Conservation (phyloP, 92 coral and sea anemone species). For the Phymanthus crucifer region DNA sequence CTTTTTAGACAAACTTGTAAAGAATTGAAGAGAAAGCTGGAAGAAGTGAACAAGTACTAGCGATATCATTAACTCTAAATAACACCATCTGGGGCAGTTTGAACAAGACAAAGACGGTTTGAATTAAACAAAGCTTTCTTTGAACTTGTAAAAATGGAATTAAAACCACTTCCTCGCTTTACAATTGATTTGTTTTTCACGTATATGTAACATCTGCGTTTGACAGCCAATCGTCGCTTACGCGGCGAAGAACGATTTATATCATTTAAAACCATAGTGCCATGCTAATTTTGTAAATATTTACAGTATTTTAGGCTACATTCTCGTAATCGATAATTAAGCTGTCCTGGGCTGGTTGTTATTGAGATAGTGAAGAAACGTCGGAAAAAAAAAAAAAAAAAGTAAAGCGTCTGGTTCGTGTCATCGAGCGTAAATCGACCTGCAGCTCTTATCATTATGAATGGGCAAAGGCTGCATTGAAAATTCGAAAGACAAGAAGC, state of each 20-base stretch:
- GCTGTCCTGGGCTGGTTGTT: constrained; percentile 3
- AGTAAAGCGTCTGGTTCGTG: background rate
- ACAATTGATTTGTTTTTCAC: background rate
- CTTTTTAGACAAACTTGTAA: background rate
- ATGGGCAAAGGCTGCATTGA: background rate
- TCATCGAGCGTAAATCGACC: background rate
- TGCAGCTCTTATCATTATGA: background rate
- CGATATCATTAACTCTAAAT: background rate
- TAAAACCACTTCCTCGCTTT: constrained; percentile 6
- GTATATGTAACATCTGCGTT: constrained; percentile 3
- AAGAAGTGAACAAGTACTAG: background rate
- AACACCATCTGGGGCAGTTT: background rate
- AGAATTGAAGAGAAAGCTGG: background rate
- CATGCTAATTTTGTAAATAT: constrained; percentile 33
- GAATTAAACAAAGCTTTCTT: constrained; percentile 6
- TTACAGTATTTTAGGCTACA: constrained; percentile 10
- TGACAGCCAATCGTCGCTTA: background rate
- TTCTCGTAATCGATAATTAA: constrained; percentile 11
- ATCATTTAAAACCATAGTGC: constrained; percentile 12
- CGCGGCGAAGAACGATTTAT: background rate
- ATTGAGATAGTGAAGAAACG: background rate
- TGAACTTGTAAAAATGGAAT: background rate
- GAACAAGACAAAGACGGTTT: background rate
- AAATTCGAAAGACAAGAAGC: background rate
- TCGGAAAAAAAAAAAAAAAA: background rate